phyloP scores from a whole-genome alignment of 1,140 invertebrate genomes.

The Zaprionus lachaisei region DNA sequence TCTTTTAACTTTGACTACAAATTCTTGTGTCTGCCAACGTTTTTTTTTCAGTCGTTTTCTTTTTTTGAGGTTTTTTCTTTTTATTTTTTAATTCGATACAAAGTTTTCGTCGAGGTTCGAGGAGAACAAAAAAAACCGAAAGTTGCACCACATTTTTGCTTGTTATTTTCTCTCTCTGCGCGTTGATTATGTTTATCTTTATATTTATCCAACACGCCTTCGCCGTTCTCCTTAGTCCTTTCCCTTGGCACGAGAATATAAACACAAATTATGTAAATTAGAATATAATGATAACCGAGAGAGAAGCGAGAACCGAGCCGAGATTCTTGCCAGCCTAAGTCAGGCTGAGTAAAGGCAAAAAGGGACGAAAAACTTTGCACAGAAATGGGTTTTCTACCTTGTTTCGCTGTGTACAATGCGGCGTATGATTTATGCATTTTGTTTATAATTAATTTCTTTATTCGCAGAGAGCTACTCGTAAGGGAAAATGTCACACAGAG shows the following conservation, averaged over 20 bases:
- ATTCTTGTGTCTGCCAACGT: slow-evolving; percentile 29
- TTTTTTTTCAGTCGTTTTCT: slow-evolving; percentile 1
- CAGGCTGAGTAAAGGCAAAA: background rate
- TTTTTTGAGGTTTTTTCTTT: slow-evolving; percentile 25
- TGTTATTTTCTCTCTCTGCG: slow-evolving; percentile 55
- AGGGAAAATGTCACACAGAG: background rate
- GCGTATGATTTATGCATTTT: slow-evolving; percentile 36
- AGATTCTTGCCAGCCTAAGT: slow-evolving; percentile 19
- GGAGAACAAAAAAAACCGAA: slow-evolving; percentile 26
- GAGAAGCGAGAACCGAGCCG: slow-evolving; percentile 11
- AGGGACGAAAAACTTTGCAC: slow-evolving; percentile 19
- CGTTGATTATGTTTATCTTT: slow-evolving; percentile 75
- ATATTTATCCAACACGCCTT: slow-evolving; percentile 36
- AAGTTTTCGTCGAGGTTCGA: slow-evolving; percentile 54
- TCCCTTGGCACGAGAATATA: slow-evolving; percentile 55
- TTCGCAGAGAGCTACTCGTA: background rate
- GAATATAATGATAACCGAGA: slow-evolving; percentile 72
- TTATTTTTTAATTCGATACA: slow-evolving; percentile 67
- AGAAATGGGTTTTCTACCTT: slow-evolving; percentile 25
- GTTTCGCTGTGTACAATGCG: slow-evolving; percentile 25
- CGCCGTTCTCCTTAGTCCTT: background rate
- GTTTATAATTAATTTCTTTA: slow-evolving; percentile 43
- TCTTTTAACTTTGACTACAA: slow-evolving; percentile 63
- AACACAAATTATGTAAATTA: slow-evolving; percentile 79
- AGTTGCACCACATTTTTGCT: slow-evolving; percentile 58